Conservation (phyloP, 1,140 invertebrate genomes). For the Bombus consobrinus region DNA sequence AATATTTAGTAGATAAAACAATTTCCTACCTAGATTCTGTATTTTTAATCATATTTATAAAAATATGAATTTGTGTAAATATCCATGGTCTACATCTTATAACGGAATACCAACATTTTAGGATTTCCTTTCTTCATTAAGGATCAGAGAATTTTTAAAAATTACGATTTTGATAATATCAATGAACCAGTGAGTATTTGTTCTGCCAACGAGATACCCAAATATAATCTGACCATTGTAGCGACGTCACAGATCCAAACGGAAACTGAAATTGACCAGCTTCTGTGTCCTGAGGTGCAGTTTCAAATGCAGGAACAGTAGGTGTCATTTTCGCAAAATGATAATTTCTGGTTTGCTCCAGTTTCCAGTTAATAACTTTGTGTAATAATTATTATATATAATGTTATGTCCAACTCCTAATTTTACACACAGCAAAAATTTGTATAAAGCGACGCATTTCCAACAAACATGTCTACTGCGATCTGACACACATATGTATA, state of each 20-base stretch:
- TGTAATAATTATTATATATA: not conserved
- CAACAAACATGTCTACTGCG: no score
- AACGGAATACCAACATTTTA: not conserved
- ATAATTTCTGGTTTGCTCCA: slow-evolving; percentile 24
- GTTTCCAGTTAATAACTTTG: slow-evolving; percentile 7
- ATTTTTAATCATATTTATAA: no score
- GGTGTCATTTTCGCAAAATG: slow-evolving; percentile 26
- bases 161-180: not conserved
- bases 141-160: not conserved
- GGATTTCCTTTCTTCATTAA: not conserved
- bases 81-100: not conserved
- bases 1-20: no score
- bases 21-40: no score
- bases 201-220: not conserved
- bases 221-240: slow-evolving; percentile 48
- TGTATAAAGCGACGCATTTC: not conserved
- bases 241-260: slow-evolving; percentile 48
- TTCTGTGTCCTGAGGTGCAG: slow-evolving; percentile 34
- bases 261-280: slow-evolving; percentile 45
- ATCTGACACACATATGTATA: no score
- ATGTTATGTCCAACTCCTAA: not conserved
- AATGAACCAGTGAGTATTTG: not conserved
- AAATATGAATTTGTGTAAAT: no score
- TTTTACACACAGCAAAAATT: not conserved
- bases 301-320: slow-evolving; percentile 46